Conservation (phyloP, 64 coral and sea anemone genomes). For the Cladopsammia gracilis region DNA sequence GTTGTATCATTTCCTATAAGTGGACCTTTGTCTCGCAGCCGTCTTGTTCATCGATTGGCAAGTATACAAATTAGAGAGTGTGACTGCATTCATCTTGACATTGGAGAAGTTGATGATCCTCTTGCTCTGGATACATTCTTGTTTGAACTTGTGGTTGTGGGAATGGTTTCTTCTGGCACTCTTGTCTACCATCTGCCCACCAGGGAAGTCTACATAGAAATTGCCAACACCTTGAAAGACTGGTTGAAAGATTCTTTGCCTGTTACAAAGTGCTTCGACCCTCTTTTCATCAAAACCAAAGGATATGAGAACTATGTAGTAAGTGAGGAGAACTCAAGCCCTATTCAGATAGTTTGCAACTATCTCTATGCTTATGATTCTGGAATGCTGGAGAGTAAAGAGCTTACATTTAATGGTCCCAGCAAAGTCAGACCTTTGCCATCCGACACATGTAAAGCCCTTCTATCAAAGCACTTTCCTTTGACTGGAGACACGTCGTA, state of each 20-base stretch:
- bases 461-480: conserved; percentile 71
- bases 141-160: conserved; percentile 68
- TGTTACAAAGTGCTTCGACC: conserved; percentile 78
- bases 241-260: conserved; percentile 72
- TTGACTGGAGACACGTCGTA: conserved; percentile 65
- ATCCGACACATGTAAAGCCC: conserved; percentile 7
- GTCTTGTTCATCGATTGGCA: conserved; percentile 65
- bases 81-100: conserved; percentile 81
- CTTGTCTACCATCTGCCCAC: conserved; percentile 65
- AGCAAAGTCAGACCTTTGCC: conserved; percentile 28
- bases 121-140: conserved; percentile 64
- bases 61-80: conserved; percentile 32
- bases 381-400: conserved; percentile 62
- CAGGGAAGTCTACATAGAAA: conserved; percentile 75
- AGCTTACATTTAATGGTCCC: conserved; percentile 18
- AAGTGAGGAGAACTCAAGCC: conserved; percentile 67
- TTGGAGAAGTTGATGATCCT: conserved; percentile 82
- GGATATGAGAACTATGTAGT: conserved; percentile 53
- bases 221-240: conserved; percentile 66
- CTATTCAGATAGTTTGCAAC: conserved; percentile 85
- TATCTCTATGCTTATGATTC: conserved; percentile 76
- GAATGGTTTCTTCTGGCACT: conserved; percentile 68
- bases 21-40: conserved; percentile 72
- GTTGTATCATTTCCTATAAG: conserved; percentile 84
- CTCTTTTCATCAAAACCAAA: conserved; percentile 28